These are phyloP conservation scores for Chalcis sispes DNA, from an alignment of 2,888 invertebrate genomes.

Conservation along the genomic window DNA sequence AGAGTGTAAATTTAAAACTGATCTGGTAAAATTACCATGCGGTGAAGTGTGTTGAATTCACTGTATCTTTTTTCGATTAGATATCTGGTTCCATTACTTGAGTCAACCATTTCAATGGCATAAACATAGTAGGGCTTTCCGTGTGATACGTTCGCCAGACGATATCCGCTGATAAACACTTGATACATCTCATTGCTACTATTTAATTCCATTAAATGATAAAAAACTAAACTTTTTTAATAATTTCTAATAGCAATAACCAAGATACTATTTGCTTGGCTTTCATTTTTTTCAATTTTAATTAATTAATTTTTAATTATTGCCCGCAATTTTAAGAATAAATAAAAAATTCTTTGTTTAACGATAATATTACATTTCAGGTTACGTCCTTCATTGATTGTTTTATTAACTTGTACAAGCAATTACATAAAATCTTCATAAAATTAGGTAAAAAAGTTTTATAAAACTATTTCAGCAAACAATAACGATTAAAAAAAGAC, in stretches of 20 bases:
- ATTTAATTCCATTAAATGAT: constrained; percentile 45
- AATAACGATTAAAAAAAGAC: not conserved
- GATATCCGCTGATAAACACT: constrained; percentile 74
- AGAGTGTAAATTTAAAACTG: not conserved
- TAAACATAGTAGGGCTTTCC: constrained; percentile 77
- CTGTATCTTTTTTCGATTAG: constrained; percentile 79
- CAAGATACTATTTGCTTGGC: not conserved
- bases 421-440: too few species aligned
- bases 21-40: constrained; percentile 73
- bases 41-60: constrained; percentile 79
- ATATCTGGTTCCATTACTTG: constrained; percentile 71
- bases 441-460: too few species aligned
- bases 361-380: constrained; percentile 25
- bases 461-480: too few species aligned
- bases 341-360: constrained; percentile 19
- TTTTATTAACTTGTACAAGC: not conserved
- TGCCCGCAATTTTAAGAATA: not conserved
- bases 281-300: constrained; percentile 3
- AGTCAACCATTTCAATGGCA: constrained; percentile 73
- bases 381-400: constrained; percentile 46
- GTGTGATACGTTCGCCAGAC: constrained; percentile 74
- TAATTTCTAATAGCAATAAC: not conserved
- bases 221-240: not conserved
- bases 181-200: constrained; percentile 73
- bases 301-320: not conserved